Evolutionary conservation across 1,140 invertebrate genomes (phyloP).

Genomic region (Galleria mellonella): DNA sequence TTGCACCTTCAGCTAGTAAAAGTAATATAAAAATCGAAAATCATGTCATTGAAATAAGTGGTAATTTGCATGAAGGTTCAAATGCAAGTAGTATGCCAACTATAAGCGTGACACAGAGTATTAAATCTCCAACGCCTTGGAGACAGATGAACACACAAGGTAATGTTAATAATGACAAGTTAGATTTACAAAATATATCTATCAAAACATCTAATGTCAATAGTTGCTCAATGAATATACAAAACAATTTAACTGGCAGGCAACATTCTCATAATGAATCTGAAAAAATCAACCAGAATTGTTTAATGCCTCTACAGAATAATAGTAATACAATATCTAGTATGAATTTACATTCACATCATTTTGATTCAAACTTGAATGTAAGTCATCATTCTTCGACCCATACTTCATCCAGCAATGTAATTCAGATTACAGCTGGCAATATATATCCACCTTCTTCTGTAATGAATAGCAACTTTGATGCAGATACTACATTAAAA

Average conservation of each 20-base stretch:
- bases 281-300: slow-evolving; percentile 55
- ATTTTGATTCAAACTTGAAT: slow-evolving; percentile 49
- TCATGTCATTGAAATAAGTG: slow-evolving; percentile 66
- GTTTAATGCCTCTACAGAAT: slow-evolving; percentile 46
- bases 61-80: slow-evolving; percentile 57
- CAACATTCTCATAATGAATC: slow-evolving; percentile 40
- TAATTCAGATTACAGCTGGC: slow-evolving; percentile 64
- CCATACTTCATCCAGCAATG: slow-evolving; percentile 53
- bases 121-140: slow-evolving; percentile 67
- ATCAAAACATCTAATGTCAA: slow-evolving; percentile 37
- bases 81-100: slow-evolving; percentile 50
- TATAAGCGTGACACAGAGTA: slow-evolving; percentile 62
- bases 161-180: slow-evolving; percentile 34
- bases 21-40: slow-evolving; percentile 60
- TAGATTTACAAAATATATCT: slow-evolving; percentile 49
- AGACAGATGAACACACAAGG: slow-evolving; percentile 37
- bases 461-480: slow-evolving; percentile 54
- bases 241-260: slow-evolving; percentile 39
- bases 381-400: slow-evolving; percentile 46
- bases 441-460: slow-evolving; percentile 63
- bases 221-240: slow-evolving; percentile 38
- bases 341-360: slow-evolving; percentile 45
- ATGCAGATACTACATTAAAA: slow-evolving; percentile 62
- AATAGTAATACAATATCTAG: slow-evolving; percentile 34
- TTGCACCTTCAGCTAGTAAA: slow-evolving; percentile 54